These are phyloP conservation scores for Odontomachus brunneus DNA, from an alignment of 1,140 invertebrate species.

Conservation along the genomic window DNA sequence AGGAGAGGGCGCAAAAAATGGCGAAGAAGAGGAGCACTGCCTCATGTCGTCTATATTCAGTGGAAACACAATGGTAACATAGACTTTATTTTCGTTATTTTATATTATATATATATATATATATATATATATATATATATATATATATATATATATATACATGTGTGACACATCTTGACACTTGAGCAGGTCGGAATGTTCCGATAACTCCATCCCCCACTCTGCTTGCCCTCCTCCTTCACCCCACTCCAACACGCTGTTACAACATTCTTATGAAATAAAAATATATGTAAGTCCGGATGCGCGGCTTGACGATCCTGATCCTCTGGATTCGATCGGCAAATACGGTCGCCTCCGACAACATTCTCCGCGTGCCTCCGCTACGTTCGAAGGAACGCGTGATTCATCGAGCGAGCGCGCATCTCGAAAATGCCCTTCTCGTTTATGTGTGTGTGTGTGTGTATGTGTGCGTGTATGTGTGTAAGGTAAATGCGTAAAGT, in stretches of 20 bases:
- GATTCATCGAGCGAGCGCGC: constrained; percentile 47
- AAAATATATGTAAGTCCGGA: constrained; percentile 39
- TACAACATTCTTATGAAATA: constrained; percentile 18
- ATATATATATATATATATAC: too few relatives aligned
- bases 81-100: constrained; percentile 58
- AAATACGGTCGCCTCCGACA: constrained; percentile 17
- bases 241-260: too few relatives aligned
- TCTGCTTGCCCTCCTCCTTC: too few relatives aligned
- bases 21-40: constrained; percentile 21
- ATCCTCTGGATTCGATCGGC: constrained; percentile 38
- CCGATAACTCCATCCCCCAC: too few relatives aligned
- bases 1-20: background rate
- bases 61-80: constrained; percentile 54
- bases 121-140: too few relatives aligned
- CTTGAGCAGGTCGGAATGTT: constrained; percentile 13
- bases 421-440: constrained; percentile 35
- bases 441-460: background rate
- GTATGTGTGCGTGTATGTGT: background rate
- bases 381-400: constrained; percentile 19
- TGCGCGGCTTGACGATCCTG: constrained; percentile 1
- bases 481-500: background rate
- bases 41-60: background rate
- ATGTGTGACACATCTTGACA: constrained; percentile 42
- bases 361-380: constrained; percentile 17
- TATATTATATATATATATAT: constrained; percentile 45